Conservation (phyloP, 2,888 invertebrate genomes). For the Cordylochernes scorpioides region DNA sequence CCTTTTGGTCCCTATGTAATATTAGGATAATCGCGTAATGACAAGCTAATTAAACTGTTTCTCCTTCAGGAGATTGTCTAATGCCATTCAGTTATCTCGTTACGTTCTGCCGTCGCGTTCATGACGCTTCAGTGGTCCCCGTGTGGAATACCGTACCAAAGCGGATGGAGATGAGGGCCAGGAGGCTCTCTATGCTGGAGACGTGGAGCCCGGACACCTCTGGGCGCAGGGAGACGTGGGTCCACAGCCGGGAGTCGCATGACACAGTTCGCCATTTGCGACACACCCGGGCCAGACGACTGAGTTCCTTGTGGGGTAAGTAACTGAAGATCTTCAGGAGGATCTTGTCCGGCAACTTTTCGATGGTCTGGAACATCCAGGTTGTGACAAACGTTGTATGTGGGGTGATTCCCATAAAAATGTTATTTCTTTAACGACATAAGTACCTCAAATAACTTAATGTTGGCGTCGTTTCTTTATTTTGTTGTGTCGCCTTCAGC, state of each 20-base stretch:
- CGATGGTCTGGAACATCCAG: constrained; percentile 72
- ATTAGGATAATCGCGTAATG: no score
- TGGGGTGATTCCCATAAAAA: no score
- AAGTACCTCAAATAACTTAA: no score
- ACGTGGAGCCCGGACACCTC: constrained; percentile 86
- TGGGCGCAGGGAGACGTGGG: constrained; percentile 75
- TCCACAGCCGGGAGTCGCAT: constrained; percentile 83
- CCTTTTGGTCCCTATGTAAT: no score
- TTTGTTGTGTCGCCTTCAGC: no score
- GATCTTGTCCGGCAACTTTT: constrained; percentile 88
- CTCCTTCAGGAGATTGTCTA: no score
- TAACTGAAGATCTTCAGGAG: constrained; percentile 79
- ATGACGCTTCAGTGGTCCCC: no score
- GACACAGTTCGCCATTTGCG: constrained; percentile 85
- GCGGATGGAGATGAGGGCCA: constrained; percentile 39
- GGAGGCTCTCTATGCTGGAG: constrained; percentile 53
- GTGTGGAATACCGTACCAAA: constrained; percentile 24
- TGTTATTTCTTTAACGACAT: no score
- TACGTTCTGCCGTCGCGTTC: no score
- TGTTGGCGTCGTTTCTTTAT: no score
- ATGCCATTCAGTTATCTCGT: no score
- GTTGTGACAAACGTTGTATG: background rate
- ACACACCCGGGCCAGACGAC: constrained; percentile 74
- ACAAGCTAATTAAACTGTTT: no score
- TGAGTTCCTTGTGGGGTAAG: constrained; percentile 71